These are phyloP conservation scores for Anguilla megastoma DNA, from an alignment of 2,797 vertebrate genomes.

Conservation along the genomic window DNA sequence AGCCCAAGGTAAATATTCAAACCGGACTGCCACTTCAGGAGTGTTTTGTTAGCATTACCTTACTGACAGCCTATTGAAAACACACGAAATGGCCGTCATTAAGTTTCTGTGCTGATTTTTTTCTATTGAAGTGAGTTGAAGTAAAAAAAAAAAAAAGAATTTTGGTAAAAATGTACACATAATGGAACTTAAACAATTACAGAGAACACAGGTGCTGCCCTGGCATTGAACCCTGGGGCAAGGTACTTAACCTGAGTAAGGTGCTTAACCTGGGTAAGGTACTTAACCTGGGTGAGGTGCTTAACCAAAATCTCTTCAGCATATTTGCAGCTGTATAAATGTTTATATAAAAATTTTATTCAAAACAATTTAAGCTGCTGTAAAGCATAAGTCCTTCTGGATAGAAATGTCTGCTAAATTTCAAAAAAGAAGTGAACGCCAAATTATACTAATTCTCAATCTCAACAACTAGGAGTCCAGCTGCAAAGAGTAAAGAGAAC, in stretches of 20 bases:
- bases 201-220: constrained; percentile 29
- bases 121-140: neutral
- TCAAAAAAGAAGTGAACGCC: no score
- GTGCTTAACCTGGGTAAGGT: no score
- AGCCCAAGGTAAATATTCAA: constrained; percentile 65
- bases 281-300: neutral
- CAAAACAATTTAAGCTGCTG: neutral
- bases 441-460: no score
- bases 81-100: constrained; percentile 53
- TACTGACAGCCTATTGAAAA: constrained; percentile 57
- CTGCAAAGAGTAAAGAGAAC: neutral
- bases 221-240: neutral
- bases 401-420: no score
- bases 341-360: neutral
- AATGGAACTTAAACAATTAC: constrained; percentile 44
- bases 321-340: neutral
- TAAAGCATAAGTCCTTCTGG: neutral
- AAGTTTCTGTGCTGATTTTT: constrained; percentile 54
- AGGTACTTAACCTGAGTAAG: neutral
- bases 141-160: neutral
- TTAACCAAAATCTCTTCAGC: neutral
- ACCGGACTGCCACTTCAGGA: constrained; percentile 55
- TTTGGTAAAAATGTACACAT: neutral
- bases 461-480: neutral
- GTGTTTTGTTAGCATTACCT: constrained; percentile 55